Percentiles rank a stretch among this genome's conserved stretches.
phyloP scores from a whole-genome alignment of 2,888 invertebrate species.

The Drosophila suboccidentalis region DNA sequence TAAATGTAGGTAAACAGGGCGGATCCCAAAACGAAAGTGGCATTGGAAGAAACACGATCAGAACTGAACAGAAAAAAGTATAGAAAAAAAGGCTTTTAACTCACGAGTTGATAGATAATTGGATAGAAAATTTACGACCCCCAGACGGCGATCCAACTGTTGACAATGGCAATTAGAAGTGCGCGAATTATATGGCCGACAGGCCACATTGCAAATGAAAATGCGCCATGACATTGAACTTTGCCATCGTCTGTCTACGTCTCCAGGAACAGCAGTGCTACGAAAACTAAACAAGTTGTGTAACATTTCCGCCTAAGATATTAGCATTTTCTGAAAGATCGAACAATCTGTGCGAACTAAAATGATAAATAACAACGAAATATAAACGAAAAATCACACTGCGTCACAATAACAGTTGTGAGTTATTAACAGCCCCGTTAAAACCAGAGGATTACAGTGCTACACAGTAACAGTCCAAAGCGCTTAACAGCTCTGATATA shows the following conservation, averaged over 20 bases:
- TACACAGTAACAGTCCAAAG: not conserved
- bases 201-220: conserved; percentile 14
- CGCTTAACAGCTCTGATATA: not conserved
- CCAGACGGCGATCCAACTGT: conserved; percentile 40
- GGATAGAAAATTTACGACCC: conserved; percentile 18
- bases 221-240: conserved; percentile 49
- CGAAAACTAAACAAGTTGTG: conserved; percentile 18
- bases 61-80: conserved; percentile 15
- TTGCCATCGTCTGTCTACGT: conserved; percentile 17
- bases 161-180: conserved; percentile 73
- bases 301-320: conserved; percentile 43
- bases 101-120: conserved; percentile 37
- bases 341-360: conserved; percentile 18
- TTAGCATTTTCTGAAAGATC: conserved; percentile 47
- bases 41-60: conserved; percentile 19
- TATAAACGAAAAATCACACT: not conserved
- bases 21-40: conserved; percentile 48
- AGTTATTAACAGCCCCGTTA: not conserved
- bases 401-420: not conserved
- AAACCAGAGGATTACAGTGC: not conserved
- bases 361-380: not conserved
- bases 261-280: conserved; percentile 1
- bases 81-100: conserved; percentile 41
- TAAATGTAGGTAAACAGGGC: conserved; percentile 54
- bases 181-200: conserved; percentile 36